These are phyloP conservation scores for Creontiades dilutus DNA, from an alignment of 2,888 invertebrate genomes.

Conservation along the genomic window DNA sequence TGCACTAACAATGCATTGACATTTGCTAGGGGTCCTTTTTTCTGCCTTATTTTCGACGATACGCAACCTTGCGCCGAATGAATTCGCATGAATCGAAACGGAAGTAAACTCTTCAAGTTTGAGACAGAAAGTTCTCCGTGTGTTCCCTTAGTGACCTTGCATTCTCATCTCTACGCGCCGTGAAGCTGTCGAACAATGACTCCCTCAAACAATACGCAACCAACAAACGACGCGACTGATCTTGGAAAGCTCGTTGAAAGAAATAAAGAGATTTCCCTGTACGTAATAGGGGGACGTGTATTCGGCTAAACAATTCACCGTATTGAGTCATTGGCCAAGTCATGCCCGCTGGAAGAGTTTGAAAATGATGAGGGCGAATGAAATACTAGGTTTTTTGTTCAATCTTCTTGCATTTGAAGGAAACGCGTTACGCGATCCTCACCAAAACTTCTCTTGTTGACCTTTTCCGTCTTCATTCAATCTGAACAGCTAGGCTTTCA, in stretches of 20 bases:
- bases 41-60: too few relatives aligned
- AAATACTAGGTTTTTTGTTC: too few relatives aligned
- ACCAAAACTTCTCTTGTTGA: too few relatives aligned
- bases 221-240: not conserved
- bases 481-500: too few relatives aligned
- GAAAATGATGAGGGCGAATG: too few relatives aligned
- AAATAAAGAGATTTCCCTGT: not conserved
- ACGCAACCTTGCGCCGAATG: too few relatives aligned
- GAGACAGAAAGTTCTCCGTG: not conserved
- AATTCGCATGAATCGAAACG: conserved; percentile 2
- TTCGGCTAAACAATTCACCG: not conserved
- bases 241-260: conserved; percentile 21
- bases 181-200: conserved; percentile 25
- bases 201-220: not conserved
- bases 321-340: not conserved
- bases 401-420: too few relatives aligned
- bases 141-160: conserved; percentile 2
- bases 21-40: too few relatives aligned
- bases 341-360: too few relatives aligned
- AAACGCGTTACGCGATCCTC: too few relatives aligned
- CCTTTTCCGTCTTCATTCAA: too few relatives aligned
- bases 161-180: not conserved
- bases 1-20: too few relatives aligned
- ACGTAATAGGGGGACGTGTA: not conserved
- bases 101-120: not conserved